phyloP scores from a whole-genome alignment of 2,113 vertebrate species.

The Neopipo cinnamomea region DNA sequence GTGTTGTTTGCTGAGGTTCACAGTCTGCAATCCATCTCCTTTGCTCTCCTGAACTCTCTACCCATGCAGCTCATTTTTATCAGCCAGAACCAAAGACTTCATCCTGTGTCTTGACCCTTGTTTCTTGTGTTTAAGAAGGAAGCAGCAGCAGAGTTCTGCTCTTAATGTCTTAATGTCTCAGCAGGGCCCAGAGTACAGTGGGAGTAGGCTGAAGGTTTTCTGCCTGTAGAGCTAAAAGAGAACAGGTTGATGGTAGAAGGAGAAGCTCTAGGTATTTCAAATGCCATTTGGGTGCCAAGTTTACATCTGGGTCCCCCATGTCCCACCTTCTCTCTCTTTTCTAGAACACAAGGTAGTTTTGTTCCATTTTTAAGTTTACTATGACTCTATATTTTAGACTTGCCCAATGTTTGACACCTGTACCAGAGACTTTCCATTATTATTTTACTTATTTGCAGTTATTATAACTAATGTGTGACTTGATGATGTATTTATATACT shows the following conservation, averaged over 20 bases:
- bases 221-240: not conserved
- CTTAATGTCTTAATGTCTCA: not conserved
- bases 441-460: not conserved
- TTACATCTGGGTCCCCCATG: not conserved
- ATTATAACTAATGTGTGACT: not conserved
- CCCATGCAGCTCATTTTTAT: not conserved
- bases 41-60: not conserved
- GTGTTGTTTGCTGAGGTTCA: not conserved
- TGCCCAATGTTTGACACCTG: not conserved
- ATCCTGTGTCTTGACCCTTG: not conserved
- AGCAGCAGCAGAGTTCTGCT: not conserved
- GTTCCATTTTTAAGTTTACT: not conserved
- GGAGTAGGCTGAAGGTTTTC: not conserved
- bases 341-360: not conserved
- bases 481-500: not conserved
- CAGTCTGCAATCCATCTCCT: not conserved
- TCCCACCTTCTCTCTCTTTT: not conserved
- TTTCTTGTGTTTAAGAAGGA: not conserved
- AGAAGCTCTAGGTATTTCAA: not conserved
- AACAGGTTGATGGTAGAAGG: not conserved
- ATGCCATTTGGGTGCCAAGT: not conserved
- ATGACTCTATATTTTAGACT: not conserved
- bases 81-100: not conserved
- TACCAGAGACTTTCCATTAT: not conserved
- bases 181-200: not conserved